phyloP scores from a whole-genome alignment of 1,140 invertebrate genomes.

The Dendrolimus kikuchii region DNA sequence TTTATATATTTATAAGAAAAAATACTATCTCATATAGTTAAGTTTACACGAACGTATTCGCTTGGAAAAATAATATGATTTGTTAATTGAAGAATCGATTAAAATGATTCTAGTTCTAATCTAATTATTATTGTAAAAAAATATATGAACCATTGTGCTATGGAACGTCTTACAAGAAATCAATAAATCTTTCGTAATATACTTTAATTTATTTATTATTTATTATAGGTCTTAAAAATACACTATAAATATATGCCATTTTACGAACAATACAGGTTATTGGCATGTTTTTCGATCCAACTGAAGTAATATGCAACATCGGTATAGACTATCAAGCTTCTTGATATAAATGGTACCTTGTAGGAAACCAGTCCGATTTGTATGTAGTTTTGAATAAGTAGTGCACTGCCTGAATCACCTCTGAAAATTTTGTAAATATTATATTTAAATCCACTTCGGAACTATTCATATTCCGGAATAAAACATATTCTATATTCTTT shows the following conservation, averaged over 20 bases:
- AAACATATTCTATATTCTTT: too few species aligned
- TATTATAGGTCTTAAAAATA: neutral
- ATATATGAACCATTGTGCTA: too few species aligned
- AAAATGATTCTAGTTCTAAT: too few species aligned
- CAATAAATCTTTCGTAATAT: neutral
- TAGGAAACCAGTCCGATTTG: conserved; percentile 23
- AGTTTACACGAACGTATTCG: too few species aligned
- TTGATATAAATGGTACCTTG: conserved; percentile 10
- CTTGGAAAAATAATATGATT: too few species aligned
- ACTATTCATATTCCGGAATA: too few species aligned
- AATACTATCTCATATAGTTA: too few species aligned
- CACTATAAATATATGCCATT: neutral
- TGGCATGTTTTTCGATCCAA: conserved; percentile 14
- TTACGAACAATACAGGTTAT: conserved; percentile 10
- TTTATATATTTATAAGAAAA: too few species aligned
- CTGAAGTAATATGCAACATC: conserved; percentile 14
- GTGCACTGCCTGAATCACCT: conserved; percentile 23
- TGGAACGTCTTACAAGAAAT: too few species aligned
- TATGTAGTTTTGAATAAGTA: conserved; percentile 15
- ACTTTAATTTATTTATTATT: neutral
- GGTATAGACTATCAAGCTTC: conserved; percentile 11
- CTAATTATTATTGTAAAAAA: too few species aligned
- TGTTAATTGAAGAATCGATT: too few species aligned
- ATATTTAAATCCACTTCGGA: neutral
- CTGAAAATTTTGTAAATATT: conserved; percentile 14